A percentile compares a stretch with the other conserved stretches of the same genome.
Conservation (phyloP, 2,888 invertebrate species). For the Frankliniella fusca region DNA sequence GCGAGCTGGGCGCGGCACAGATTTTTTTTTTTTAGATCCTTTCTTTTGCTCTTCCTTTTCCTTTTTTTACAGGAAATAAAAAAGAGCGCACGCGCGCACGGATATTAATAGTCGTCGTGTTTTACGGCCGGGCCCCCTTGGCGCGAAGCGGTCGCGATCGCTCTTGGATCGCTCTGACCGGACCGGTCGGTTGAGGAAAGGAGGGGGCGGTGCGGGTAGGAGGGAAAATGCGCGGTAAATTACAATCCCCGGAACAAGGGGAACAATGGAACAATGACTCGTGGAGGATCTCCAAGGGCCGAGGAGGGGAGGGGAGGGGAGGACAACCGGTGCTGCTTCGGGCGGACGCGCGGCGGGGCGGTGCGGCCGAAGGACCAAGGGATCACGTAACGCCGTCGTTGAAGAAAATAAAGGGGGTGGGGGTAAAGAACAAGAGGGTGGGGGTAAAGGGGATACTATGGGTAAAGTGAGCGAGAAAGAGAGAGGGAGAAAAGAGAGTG, state of each 20-base stretch:
- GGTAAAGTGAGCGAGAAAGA: not conserved
- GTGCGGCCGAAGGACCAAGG: not conserved
- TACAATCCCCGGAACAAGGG: constrained; percentile 25
- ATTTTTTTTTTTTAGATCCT: too few species aligned
- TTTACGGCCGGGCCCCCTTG: not conserved
- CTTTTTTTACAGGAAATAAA: not conserved
- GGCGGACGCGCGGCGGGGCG: not conserved
- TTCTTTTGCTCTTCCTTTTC: too few species aligned
- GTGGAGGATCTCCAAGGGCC: not conserved
- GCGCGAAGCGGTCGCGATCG: not conserved
- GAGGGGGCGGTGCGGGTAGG: not conserved
- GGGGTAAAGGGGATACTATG: not conserved
- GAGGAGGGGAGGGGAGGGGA: not conserved
- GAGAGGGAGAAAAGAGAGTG: not conserved
- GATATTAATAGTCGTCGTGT: too few species aligned
- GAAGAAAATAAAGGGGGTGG: not conserved
- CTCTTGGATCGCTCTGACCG: not conserved
- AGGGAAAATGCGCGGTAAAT: not conserved
- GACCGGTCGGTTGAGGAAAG: not conserved
- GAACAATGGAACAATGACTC: constrained; percentile 25
- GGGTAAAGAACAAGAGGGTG: too few species aligned
- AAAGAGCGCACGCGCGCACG: too few species aligned
- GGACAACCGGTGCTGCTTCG: too few species aligned
- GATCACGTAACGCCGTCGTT: constrained; percentile 1
- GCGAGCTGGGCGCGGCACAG: too few species aligned